Evolutionary conservation across 2,113 vertebrate species (phyloP).

Genomic region (Paradoxurus hermaphroditus): DNA sequence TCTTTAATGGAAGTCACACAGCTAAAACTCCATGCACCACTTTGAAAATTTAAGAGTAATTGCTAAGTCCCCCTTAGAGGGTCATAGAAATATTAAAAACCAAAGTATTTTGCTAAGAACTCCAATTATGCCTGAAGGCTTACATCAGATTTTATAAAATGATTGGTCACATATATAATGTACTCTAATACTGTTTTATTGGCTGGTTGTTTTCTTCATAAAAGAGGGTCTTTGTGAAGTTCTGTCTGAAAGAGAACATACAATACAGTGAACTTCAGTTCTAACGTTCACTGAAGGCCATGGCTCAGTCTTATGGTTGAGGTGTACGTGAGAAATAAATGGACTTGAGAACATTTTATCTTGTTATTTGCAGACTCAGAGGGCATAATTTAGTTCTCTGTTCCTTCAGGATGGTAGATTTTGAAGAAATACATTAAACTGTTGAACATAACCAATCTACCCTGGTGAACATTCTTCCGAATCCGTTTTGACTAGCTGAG

Average conservation of each 20-base stretch:
- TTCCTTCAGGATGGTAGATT: neutral
- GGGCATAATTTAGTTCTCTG: neutral
- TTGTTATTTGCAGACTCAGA: neutral
- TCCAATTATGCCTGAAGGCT: constrained; percentile 83
- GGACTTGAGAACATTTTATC: constrained; percentile 18
- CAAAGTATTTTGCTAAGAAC: constrained; percentile 84
- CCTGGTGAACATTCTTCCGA: neutral
- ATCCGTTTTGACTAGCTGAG: neutral
- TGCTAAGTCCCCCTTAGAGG: constrained; percentile 84
- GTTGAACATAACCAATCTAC: neutral
- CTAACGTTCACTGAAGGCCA: constrained; percentile 32
- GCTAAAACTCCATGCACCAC: constrained; percentile 86
- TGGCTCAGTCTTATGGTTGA: neutral
- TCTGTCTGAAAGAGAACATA: constrained; percentile 69
- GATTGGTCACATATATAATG: constrained; percentile 85
- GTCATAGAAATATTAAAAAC: constrained; percentile 88
- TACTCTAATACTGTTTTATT: constrained; percentile 80
- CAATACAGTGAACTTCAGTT: constrained; percentile 24
- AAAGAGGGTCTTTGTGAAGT: constrained; percentile 76
- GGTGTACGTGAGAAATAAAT: neutral
- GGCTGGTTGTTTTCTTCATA: constrained; percentile 82
- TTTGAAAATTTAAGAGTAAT: constrained; percentile 87
- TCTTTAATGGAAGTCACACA: constrained; percentile 87
- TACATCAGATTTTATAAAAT: constrained; percentile 85
- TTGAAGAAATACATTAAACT: constrained; percentile 37